Evolutionary conservation across 2,888 invertebrate genomes (phyloP), one percentile per base, ranked within the genome.

Genomic region (Dryomyza anilis): DNA sequence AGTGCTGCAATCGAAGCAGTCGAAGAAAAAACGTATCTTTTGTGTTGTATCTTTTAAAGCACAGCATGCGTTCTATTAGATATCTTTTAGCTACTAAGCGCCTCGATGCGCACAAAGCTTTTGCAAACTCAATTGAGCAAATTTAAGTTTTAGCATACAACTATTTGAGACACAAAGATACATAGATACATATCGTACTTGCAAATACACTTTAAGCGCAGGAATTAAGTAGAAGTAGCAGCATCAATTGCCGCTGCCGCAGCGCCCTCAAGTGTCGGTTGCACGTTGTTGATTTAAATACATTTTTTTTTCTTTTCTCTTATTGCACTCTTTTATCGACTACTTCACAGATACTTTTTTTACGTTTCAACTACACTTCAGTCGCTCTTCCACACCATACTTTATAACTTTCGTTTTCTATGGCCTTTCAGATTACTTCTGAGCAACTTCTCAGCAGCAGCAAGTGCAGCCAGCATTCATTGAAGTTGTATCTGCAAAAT

Each of bases 401-500:
- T n/a, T n/a, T n/a, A n/a, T n/a, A n/a, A n/a, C n/a, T n/a, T n/a
- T n/a, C n/a, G n/a, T n/a, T n/a, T n/a, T n/a, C n/a, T n/a, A n/a
- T n/a, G n/a, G n/a, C n/a, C n/a, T n/a, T n/a, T n/a, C n/a, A n/a
- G n/a, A n/a, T n/a, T n/a, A n/a, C n/a, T n/a, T n/a, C n/a, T n/a
- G n/a, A n/a, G n/a, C n/a, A n/a, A n/a, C n/a, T 16, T n/a, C 29
- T 4, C 7, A 2, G 55, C 55, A 36, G 16, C 36, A 14, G 21
- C 36, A 36, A 56, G 56, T 56, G 56, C 50, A 50, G 36, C 21
- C 19, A 56, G 14, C 29, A 19, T 21, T 3, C n/a, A 2, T 29
- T 52, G n/a, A 52, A 3, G 14, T 10, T 30, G 39, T 56, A 39
- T 39, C n/a, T 59, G 59, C 46, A 48, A 46, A 59, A 59, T 59